Base-by-base conservation (phyloP, 2,113 vertebrate species). In the Tragulus kanchil region DNA sequence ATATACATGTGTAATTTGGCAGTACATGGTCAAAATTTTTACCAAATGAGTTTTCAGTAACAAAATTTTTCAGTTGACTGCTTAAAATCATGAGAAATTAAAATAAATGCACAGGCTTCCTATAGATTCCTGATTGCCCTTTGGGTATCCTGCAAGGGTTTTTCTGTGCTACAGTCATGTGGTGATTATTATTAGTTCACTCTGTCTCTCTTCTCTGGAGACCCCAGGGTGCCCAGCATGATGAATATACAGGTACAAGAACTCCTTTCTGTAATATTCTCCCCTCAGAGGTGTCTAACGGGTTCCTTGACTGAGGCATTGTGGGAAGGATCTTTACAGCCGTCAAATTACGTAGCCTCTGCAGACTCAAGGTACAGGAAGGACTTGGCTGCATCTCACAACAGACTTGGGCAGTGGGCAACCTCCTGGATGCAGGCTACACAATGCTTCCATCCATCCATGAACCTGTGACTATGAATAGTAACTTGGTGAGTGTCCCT, bases 11-110 rank as follows among this genome's bases (percentile, higher is more conserved):
- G 3, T 56, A 79, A 86, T 56, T 94, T 69, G 36, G 25, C 9
- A 84, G 50, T 65, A 31, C 28, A 71, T 36, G 7, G 54, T 87
- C 62, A 64, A 26, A 85, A 71, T 85, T 81, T 97, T 95, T 96
- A 48, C 50, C 42, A 23, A 96, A 86, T 91, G 82, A 28, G 21
- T 21, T 92, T 79, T 92, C 25, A 25, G 4, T 65, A 78, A 90
- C 5, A n/a, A n/a, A 91, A 42, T 28, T 89, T 89, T 45, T 54
- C 19, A 83, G 25, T 19, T 7, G 19, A 82, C 36, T 84, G 14
- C 36, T 93, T 82, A 88, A 75, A 48, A 59, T 50, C 62, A 95
- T 13, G 52, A 93, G 52, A 64, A 87, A 62, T 48, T 26, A 52
- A 85, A 81, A 8, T 16, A 45, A 95, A 10, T 6, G 9, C 5